Percentiles rank a stretch among this genome's conserved stretches.
Evolutionary conservation across 2,888 invertebrate species (phyloP).

Genomic region (Spisula solida): DNA sequence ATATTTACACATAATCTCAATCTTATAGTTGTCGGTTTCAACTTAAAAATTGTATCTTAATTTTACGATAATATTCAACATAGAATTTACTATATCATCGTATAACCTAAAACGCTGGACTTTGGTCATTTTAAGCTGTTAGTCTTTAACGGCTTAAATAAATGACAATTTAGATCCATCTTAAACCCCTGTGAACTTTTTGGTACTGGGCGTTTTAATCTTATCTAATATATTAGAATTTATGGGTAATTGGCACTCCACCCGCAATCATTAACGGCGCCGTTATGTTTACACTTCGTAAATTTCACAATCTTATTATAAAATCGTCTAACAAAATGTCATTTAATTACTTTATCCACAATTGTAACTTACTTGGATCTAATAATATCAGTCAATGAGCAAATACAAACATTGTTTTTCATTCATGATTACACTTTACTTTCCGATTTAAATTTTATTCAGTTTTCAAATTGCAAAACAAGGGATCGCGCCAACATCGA

Average conservation of each 20-base stretch:
- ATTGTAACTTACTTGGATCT: too few relatives aligned
- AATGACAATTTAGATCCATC: background rate
- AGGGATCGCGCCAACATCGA: background rate
- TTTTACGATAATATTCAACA: background rate
- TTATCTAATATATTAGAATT: constrained; percentile 1
- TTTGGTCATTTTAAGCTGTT: background rate
- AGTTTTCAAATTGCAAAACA: background rate
- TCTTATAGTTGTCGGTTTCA: background rate
- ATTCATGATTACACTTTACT: background rate
- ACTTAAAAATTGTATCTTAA: background rate
- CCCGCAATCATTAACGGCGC: background rate
- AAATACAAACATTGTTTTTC: background rate
- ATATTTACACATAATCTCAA: background rate
- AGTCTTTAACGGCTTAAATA: background rate
- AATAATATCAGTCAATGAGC: background rate
- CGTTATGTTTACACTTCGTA: constrained; percentile 10
- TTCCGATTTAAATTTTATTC: background rate
- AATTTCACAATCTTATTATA: background rate
- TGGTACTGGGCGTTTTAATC: background rate
- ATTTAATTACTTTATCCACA: background rate
- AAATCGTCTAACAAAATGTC: background rate
- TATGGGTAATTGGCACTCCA: constrained; percentile 20
- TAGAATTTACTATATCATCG: background rate
- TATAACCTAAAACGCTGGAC: background rate
- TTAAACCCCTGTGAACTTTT: constrained; percentile 4